Evolutionary conservation across 2,797 vertebrate genomes (phyloP), one percentile per base, ranked within the genome.

Genomic region (Eurystomus glaucurus): DNA sequence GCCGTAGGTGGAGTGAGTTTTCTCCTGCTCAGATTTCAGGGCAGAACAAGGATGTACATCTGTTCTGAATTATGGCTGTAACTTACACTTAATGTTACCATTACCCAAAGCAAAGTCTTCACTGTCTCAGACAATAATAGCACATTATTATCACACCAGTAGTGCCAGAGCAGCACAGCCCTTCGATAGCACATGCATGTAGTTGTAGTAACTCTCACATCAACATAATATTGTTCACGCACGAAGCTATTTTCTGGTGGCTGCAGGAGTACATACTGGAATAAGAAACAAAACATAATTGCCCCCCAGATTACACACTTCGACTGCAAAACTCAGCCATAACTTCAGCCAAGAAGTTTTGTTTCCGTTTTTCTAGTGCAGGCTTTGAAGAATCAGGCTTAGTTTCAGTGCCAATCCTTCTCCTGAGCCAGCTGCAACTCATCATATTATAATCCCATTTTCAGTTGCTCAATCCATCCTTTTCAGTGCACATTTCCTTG

Each of bases 131-230:
- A 35, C 48, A 39, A 1, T 4, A 11, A 8, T 25, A 43, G 14
- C 29, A 26, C 16, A 5, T 6, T 4, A 68, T 28, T 68, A 4
- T 4, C n/a, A 23, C 22, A 33, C 2, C 58, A 33, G 51, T 29
- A 5, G 21, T 12, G 35, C 31, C 41, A 43, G 37, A 39, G 66
- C 62, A 39, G 45, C 37, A 9, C 41, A 65, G 70, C 66, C 28
- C 62, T 39, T 3, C 0, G 0, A 14, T 0, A 28, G 18, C 41
- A 31, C 55, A 17, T 0, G 0, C 4, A 0, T 3, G 19, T 0
- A 45, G 28, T 3, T 39, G 23, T 4, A 78, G 16, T 14, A 11
- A 25, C 37, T 39, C 37, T 22, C 46, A 41, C 2, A 0, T 11
- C 23, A 21, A 2, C 6, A 4, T 1, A 14, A 26, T 1, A 1